Conservation (phyloP, 1,140 invertebrate species). For the Aphelinus certus region DNA sequence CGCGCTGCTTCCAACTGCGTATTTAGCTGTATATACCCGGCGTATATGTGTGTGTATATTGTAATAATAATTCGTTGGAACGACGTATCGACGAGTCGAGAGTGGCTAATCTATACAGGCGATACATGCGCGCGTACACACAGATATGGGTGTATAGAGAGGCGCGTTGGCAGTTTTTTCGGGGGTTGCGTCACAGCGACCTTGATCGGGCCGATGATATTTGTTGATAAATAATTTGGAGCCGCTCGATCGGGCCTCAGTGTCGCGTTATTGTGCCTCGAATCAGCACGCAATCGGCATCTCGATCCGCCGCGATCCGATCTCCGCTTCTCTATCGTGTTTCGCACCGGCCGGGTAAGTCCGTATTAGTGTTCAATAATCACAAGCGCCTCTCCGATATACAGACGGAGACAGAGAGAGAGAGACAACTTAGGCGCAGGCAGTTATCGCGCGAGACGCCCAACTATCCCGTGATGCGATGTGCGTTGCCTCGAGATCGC, state of each 20-base stretch:
- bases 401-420: too few species aligned
- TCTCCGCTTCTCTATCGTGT: slow-evolving; percentile 3
- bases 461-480: too few species aligned
- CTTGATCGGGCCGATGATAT: slow-evolving; percentile 45
- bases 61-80: too few species aligned
- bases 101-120: too few species aligned
- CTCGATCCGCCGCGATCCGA: slow-evolving; percentile 18
- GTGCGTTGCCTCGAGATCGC: not conserved
- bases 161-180: slow-evolving; percentile 6
- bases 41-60: not conserved
- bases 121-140: not conserved
- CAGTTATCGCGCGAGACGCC: too few species aligned
- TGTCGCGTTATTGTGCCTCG: slow-evolving; percentile 44
- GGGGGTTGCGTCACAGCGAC: slow-evolving; percentile 50
- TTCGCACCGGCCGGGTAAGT: not conserved
- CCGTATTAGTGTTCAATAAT: too few species aligned
- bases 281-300: slow-evolving; percentile 50
- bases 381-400: too few species aligned
- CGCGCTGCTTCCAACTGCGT: too few species aligned
- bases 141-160: not conserved
- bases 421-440: too few species aligned
- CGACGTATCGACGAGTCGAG: too few species aligned
- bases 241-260: slow-evolving; percentile 47
- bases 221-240: slow-evolving; percentile 56
- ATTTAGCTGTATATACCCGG: not conserved